Base-by-base conservation (phyloP, 2,888 invertebrate species). In the Vanessa cardui region DNA sequence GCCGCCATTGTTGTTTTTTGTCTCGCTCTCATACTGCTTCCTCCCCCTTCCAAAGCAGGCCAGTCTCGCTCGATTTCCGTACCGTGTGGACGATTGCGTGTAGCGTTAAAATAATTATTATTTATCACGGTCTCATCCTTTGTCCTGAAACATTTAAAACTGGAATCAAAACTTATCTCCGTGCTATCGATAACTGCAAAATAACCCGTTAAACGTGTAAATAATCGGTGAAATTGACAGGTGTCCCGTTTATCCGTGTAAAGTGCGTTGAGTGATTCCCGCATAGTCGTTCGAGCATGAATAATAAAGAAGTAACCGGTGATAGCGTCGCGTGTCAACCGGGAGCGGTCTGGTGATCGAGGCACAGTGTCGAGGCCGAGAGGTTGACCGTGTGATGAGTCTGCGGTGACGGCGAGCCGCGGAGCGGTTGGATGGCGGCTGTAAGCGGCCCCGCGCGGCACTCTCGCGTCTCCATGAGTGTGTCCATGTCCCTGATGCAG, bases 391-490 rank as follows among this genome's bases (percentile, higher is more conserved):
- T 87, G 91, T 90, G 89, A 91, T 92, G 90, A 86, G 86, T 86
- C 83, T 83, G 85, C 92, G 92, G 92, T 92, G 92, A 92, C 92
- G 86, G 86, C 84, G 86, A 80, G 89, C 88, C 88, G 88, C 85
- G 85, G 86, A 87, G 89, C 89, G 92, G 88, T 90, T 91, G 90
- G 92, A 92, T 92, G 92, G 92, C 91, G 92, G 92, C 90, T 83
- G 92, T 90, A 80, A 94, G 97, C 95, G 90, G 96, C 96, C 94
- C 96, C 87, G 96, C 96, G 94, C 96, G 97, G 95, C 97, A 97
- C 96, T 96, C 96, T 93, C 95, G 97, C 94, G 96, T 96, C 94
- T 96, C 96, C 93, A 96, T 96, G 96, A 96, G 96, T 94, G 96
- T 96, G 93, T 96, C 96, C 87, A 96, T 96, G 96, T 94, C 95